Evolutionary conservation across 2,113 vertebrate genomes (phyloP).

Genomic region (Stigmatopora nigra): DNA sequence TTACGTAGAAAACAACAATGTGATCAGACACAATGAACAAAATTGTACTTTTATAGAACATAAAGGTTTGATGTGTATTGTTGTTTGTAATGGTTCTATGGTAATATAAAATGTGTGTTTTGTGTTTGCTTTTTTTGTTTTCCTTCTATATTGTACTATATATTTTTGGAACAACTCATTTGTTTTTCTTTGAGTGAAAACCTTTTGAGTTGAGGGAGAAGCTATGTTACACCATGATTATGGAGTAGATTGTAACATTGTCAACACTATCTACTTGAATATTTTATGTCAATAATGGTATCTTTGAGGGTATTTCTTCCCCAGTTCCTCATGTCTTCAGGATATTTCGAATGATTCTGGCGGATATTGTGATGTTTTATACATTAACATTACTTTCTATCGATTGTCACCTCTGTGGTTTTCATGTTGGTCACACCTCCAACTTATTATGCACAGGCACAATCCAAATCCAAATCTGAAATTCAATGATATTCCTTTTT

Average conservation of each 20-base stretch:
- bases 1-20: constrained; percentile 26
- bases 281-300: too few relatives aligned
- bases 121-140: neutral
- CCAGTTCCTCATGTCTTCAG: neutral
- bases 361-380: neutral
- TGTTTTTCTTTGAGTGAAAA: neutral
- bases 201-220: neutral
- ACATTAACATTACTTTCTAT: neutral
- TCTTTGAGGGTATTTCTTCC: too few relatives aligned
- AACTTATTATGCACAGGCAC: neutral
- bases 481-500: neutral
- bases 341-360: neutral
- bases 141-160: neutral
- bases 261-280: too few relatives aligned
- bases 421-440: neutral
- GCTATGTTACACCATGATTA: neutral
- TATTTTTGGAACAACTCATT: neutral
- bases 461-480: neutral
- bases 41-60: constrained; percentile 18
- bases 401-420: too few relatives aligned
- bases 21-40: constrained; percentile 23
- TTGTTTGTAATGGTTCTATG: constrained; percentile 25
- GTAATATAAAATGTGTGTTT: constrained; percentile 36
- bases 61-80: constrained; percentile 35
- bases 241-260: too few relatives aligned